Percentiles rank a stretch among this genome's conserved stretches.
These are phyloP conservation scores for Galaxias olidus DNA, from an alignment of 2,797 vertebrate genomes.

Conservation along the genomic window DNA sequence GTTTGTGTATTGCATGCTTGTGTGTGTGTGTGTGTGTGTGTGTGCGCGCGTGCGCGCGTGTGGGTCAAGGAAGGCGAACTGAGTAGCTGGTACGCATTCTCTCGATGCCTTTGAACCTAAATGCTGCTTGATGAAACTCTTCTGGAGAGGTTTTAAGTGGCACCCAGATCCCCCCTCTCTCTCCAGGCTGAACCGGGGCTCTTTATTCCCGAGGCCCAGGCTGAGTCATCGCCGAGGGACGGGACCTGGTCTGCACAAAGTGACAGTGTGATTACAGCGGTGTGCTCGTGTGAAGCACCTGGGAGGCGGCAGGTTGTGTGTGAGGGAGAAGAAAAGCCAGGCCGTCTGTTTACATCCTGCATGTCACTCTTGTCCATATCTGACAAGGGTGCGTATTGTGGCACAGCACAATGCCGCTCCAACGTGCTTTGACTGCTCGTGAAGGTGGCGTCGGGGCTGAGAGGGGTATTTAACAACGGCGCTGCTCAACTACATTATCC, in stretches of 20 bases:
- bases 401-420: slow-evolving; percentile 41
- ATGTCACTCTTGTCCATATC: slow-evolving; percentile 30
- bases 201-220: no score
- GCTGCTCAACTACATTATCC: slow-evolving; percentile 16
- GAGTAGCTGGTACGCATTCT: no score
- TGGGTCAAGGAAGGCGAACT: no score
- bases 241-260: background rate
- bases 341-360: slow-evolving; percentile 42
- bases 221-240: no score
- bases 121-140: no score
- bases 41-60: no score
- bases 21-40: no score
- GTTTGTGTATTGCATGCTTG: no score
- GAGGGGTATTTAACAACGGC: slow-evolving; percentile 55
- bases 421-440: slow-evolving; percentile 55
- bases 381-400: slow-evolving; percentile 56
- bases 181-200: no score
- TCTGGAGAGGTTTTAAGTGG: no score
- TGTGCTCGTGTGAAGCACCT: slow-evolving; percentile 30
- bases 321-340: slow-evolving; percentile 29
- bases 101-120: no score
- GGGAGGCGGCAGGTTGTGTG: slow-evolving; percentile 19
- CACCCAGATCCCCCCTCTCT: no score
- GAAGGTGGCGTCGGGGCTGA: slow-evolving; percentile 40
- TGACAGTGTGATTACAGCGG: background rate